Evolutionary conservation across 2,797 vertebrate genomes (phyloP).

Genomic region (Cyclura pinguis): DNA sequence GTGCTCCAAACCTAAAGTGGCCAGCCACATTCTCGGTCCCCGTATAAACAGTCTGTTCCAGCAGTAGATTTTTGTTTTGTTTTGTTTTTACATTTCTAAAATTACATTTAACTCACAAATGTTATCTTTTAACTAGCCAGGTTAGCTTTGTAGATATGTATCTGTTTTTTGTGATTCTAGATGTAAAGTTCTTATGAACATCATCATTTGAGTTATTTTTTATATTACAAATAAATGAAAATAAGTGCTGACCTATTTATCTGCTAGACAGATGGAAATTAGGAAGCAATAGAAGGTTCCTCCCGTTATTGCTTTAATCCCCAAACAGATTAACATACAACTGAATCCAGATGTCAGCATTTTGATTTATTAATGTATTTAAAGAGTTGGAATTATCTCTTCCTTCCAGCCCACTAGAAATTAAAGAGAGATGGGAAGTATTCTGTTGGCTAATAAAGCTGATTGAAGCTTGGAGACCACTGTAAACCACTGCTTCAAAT

Average conservation of each 20-base stretch:
- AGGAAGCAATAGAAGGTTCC: neutral
- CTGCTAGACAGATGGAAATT: conserved; percentile 20
- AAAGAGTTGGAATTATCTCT: conserved; percentile 20
- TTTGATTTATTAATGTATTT: conserved; percentile 31
- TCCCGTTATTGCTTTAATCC: neutral
- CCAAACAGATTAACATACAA: conserved; percentile 19
- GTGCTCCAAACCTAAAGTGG: conserved; percentile 41
- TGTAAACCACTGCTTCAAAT: conserved; percentile 21
- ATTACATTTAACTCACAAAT: neutral
- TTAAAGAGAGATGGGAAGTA: neutral
- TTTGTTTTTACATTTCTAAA: neutral
- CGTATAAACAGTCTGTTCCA: neutral
- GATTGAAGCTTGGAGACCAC: conserved; percentile 31
- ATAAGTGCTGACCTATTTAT: conserved; percentile 26
- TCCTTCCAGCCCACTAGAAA: conserved; percentile 18
- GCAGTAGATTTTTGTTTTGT: neutral
- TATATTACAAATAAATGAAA: conserved; percentile 20
- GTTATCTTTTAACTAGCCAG: neutral
- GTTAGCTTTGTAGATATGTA: neutral
- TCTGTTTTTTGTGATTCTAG: neutral
- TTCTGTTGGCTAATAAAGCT: conserved; percentile 39
- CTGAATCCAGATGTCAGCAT: conserved; percentile 20
- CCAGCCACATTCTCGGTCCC: neutral
- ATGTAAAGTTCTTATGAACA: neutral
- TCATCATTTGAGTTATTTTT: neutral